A percentile compares a stretch with the other conserved stretches of the same genome.
phyloP scores from a whole-genome alignment of 2,113 vertebrate species.

The Mellivora capensis region DNA sequence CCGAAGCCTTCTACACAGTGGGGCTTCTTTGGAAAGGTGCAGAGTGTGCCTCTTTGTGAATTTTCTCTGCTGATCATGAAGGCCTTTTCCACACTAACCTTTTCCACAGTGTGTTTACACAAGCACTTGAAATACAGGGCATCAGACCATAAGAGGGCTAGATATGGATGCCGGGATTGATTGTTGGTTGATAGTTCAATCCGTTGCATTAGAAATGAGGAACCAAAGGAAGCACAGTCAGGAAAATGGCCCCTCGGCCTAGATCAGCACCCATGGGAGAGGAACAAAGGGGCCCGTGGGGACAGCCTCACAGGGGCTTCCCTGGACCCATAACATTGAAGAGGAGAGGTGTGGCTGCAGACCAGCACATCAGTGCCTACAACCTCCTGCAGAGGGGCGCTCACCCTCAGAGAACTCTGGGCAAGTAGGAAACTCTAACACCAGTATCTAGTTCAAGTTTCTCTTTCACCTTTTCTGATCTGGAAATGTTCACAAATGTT shows the following conservation, averaged over 20 bases:
- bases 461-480: not conserved
- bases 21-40: not conserved
- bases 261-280: not conserved
- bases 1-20: not conserved
- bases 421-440: not conserved
- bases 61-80: conserved; percentile 26
- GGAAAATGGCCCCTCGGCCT: not conserved
- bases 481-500: conserved; percentile 29
- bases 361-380: not conserved
- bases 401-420: not conserved
- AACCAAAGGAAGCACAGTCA: not conserved
- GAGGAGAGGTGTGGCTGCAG: not conserved
- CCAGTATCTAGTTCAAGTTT: not conserved
- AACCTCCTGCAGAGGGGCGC: not conserved
- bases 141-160: not conserved
- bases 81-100: conserved; percentile 25
- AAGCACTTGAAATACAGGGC: not conserved
- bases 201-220: not conserved
- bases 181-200: not conserved
- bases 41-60: conserved; percentile 22
- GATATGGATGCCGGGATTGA: not conserved
- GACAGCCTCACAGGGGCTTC: not conserved
- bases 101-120: conserved; percentile 45
- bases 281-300: not conserved
- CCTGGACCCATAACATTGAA: not conserved